Conservation (phyloP, 2,797 vertebrate species). For the Sternotherus odoratus region DNA sequence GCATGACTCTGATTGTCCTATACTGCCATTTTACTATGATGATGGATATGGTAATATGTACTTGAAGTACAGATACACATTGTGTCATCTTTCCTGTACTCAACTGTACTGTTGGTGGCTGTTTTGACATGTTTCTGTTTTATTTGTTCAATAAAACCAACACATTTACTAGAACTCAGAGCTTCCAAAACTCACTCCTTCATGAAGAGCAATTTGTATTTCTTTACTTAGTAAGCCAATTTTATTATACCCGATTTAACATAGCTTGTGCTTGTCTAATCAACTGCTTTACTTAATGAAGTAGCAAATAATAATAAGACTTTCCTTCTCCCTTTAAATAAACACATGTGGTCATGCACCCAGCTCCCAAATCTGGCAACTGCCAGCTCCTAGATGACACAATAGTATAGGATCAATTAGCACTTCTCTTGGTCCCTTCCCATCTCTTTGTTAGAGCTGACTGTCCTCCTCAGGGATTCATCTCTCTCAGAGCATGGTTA, state of each 20-base stretch:
- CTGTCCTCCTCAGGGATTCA: slow-evolving; percentile 42
- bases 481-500: no score
- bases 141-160: not conserved
- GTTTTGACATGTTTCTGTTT: not conserved
- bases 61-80: not conserved
- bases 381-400: slow-evolving; percentile 13
- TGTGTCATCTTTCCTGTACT: not conserved
- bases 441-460: not conserved
- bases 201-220: not conserved
- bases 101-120: not conserved
- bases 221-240: not conserved
- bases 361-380: not conserved
- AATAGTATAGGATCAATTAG: slow-evolving; percentile 26
- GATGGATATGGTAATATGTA: not conserved
- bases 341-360: not conserved
- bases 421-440: slow-evolving; percentile 18
- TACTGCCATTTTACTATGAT: not conserved
- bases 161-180: not conserved
- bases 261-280: not conserved
- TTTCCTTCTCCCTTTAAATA: not conserved
- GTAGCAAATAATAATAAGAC: not conserved
- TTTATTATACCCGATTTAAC: not conserved
- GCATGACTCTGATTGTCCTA: not conserved
- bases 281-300: not conserved
- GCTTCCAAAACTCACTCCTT: not conserved